Evolutionary conservation across 2,797 vertebrate genomes (phyloP), one percentile per base, ranked within the genome.

Genomic region (Semaprochilodus insignis): DNA sequence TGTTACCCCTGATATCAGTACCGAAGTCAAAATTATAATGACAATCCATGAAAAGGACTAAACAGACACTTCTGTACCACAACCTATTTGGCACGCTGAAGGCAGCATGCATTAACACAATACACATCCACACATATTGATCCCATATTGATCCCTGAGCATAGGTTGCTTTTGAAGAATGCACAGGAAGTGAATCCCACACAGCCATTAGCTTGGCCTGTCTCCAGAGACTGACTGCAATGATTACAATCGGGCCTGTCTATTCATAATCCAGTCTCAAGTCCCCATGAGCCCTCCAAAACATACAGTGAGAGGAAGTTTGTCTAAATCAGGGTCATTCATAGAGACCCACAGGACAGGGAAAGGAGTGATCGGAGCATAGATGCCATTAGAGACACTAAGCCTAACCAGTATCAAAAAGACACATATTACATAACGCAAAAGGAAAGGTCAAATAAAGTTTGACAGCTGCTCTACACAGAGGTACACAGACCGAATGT

Each of bases 221-320:
- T 81, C 82, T 84, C 84, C 81, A 21, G 82, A 85, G 82, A 85
- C 36, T 13, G 63, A 15, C 62, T 48, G 62, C 81, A 87, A 88
- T 7, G 25, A 87, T 87, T 75, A 57, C 60, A 40, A 51, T 65
- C 40, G 15, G 27, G 14, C 34, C 17, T 21, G 25, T 54, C 54
- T 62, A 40, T 77, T 71, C 67, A 51, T 62, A 78, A 78, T 21
- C 51, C 44, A 19, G 4, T 54, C 40, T 67, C 71, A 31, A 55
- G 70, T 14, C 16, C 70, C 23, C 48, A 19, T 14, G 48, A 54
- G 51, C 25, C 25, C 21, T 51, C 48, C 40, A 66, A 74, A n/a
- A 79, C 82, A 80, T 76, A 83, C 34, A 2, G 6, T 11, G 63
- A 70, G 23, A 21, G 34, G 34, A 70, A 54, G 44, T 15, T 21